Base-by-base conservation (phyloP, 2,797 vertebrate genomes). In the Enteromius anoplus region DNA sequence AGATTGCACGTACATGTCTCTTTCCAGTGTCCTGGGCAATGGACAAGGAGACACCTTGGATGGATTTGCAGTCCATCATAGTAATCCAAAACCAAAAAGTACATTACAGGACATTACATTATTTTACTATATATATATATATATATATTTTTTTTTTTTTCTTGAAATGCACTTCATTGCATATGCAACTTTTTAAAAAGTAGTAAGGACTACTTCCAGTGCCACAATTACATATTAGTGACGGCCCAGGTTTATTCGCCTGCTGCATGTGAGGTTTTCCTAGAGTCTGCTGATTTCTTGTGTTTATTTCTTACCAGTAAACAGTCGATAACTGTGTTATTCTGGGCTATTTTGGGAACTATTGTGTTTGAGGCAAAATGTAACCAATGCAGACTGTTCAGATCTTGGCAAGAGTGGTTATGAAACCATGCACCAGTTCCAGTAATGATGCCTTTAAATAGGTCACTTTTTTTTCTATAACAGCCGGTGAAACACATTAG, bases 381-480 rank as follows among this genome's bases (percentile, higher is more conserved):
- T 58, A 23, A 60, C 53, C 53, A 75, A 23, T 53, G 32, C 51
- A 73, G 53, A n/a, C 17, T 53, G 71, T 53, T 53, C 17, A 34
- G 29, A 42, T 42, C 53, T 60, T 75, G 29, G 47, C 10, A 73
- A 53, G 71, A 73, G 53, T 51, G 17, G 9, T 73, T 34, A 53
- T 53, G 19, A 34, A 84, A 78, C 29, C 84, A 51, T 78, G 68
- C 65, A 68, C 65, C 58, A 76, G 71, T 72, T 83, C 70, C 53
- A 72, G n/a, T 75, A 47, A 45, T 70, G 9, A 26, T 69, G 51
- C 47, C 23, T 62, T 62, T 78, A 70, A 75, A 6, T 58, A 14
- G 71, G 71, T 73, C 71, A 73, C 66, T 9, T 42, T 42, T 42
- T 75, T 62, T 82, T 55, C 70, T 42, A 71, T 82, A 65, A 68